A percentile compares a stretch with the other conserved stretches of the same genome.
phyloP scores from a whole-genome alignment of 2,113 vertebrate species.

The Rallus limicola region DNA sequence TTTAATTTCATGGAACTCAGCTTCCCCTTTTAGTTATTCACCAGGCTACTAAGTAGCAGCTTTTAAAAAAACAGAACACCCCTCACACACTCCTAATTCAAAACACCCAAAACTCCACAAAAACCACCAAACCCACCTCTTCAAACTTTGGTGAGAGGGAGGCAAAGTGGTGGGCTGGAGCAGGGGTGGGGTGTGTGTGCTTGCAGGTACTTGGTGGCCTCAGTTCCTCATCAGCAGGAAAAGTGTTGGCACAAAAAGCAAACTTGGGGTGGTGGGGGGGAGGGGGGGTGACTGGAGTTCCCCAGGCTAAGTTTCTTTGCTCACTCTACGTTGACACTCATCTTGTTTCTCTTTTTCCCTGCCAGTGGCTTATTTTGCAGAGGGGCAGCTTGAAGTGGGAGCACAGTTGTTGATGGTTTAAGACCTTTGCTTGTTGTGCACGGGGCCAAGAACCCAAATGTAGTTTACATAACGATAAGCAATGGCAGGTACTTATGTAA shows the following conservation, averaged over 20 bases:
- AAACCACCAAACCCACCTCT: too few relatives aligned
- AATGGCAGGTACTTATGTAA: constrained; percentile 67
- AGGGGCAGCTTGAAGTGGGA: not conserved
- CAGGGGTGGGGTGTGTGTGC: too few relatives aligned
- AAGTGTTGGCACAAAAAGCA: not conserved
- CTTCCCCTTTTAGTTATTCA: not conserved
- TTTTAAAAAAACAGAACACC: not conserved
- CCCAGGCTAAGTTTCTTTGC: not conserved
- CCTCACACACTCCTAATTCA: too few relatives aligned
- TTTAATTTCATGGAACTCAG: not conserved
- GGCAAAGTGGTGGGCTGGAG: not conserved
- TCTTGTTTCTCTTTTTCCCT: not conserved
- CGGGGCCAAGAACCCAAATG: not conserved
- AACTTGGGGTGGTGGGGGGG: too few relatives aligned
- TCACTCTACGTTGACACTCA: not conserved
- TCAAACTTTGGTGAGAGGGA: too few relatives aligned
- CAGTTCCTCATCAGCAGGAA: too few relatives aligned
- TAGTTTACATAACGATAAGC: constrained; percentile 63
- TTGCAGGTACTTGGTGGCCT: not conserved
- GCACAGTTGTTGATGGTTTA: constrained; percentile 18
- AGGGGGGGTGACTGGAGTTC: not conserved
- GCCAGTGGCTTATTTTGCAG: not conserved
- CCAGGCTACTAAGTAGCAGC: not conserved
- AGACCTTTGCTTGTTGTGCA: not conserved
- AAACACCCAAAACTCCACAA: too few relatives aligned